A percentile compares a stretch with the other conserved stretches of the same genome.
These are phyloP conservation scores for Ianthella basta DNA, from an alignment of 37 sponge, comb jelly and placozoan genomes.

Conservation along the genomic window DNA sequence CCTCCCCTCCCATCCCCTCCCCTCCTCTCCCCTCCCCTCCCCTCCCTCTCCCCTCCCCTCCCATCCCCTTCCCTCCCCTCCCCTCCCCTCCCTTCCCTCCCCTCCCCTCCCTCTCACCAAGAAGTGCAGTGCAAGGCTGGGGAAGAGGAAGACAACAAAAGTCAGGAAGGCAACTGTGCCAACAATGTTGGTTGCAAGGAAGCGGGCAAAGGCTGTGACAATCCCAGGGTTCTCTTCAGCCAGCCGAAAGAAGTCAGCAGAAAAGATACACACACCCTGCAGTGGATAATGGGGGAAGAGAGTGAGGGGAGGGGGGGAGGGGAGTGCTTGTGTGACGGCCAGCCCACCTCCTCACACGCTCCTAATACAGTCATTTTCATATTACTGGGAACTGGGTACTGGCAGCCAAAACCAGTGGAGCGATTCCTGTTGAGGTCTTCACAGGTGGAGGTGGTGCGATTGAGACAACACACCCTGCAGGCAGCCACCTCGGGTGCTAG, in stretches of 20 bases:
- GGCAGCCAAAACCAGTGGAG: not conserved
- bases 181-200: slow-evolving; percentile 10
- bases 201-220: not conserved
- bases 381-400: not conserved
- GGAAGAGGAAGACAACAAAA: not conserved
- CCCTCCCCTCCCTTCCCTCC: too few relatives aligned
- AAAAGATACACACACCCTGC: not conserved
- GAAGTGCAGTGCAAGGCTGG: slow-evolving; percentile 1
- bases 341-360: slow-evolving; percentile 7
- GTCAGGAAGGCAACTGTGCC: not conserved
- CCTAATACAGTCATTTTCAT: not conserved
- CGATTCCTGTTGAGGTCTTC: not conserved
- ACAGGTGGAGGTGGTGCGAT: not conserved
- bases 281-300: not conserved
- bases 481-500: not conserved
- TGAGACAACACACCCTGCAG: not conserved
- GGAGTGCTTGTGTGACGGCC: not conserved
- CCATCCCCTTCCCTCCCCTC: too few relatives aligned
- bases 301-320: not conserved
- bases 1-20: too few relatives aligned
- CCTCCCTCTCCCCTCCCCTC: too few relatives aligned
- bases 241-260: not conserved
- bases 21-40: too few relatives aligned
- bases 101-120: not conserved
- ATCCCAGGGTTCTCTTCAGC: not conserved